These are phyloP conservation scores for Euwallacea fornicatus DNA, from an alignment of 1,140 invertebrate species.

Conservation along the genomic window DNA sequence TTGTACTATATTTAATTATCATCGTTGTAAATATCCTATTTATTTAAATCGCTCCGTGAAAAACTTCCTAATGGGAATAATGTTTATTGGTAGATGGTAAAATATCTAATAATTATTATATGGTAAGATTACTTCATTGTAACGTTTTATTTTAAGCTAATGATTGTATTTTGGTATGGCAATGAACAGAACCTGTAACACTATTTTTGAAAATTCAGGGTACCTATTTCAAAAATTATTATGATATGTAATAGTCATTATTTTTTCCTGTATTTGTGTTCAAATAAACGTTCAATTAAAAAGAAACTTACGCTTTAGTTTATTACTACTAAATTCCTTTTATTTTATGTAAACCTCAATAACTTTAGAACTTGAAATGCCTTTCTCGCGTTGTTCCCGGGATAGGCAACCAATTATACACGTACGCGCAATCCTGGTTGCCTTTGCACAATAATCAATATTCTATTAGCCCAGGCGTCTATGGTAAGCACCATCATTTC, in stretches of 20 bases:
- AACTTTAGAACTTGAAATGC: neutral
- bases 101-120: neutral
- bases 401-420: conserved; percentile 16
- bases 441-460: neutral
- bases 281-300: conserved; percentile 30
- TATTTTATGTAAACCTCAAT: neutral
- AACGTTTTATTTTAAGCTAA: neutral
- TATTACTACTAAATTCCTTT: neutral
- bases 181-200: neutral
- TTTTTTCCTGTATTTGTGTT: conserved; percentile 39
- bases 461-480: conserved; percentile 3
- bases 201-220: conserved; percentile 42
- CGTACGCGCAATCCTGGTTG: neutral
- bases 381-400: conserved; percentile 2
- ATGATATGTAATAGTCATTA: conserved; percentile 21
- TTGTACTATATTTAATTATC: too few relatives aligned
- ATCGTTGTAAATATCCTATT: too few relatives aligned
- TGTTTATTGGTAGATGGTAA: conserved; percentile 22
- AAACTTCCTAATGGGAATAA: neutral
- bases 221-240: conserved; percentile 43
- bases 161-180: conserved; percentile 10
- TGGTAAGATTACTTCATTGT: neutral
- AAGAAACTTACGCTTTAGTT: conserved; percentile 1
- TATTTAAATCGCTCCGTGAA: too few relatives aligned
- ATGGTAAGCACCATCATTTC: conserved; percentile 10